These are phyloP conservation scores for Seladonia tumulorum DNA, from an alignment of 2,888 invertebrate species.

Conservation along the genomic window DNA sequence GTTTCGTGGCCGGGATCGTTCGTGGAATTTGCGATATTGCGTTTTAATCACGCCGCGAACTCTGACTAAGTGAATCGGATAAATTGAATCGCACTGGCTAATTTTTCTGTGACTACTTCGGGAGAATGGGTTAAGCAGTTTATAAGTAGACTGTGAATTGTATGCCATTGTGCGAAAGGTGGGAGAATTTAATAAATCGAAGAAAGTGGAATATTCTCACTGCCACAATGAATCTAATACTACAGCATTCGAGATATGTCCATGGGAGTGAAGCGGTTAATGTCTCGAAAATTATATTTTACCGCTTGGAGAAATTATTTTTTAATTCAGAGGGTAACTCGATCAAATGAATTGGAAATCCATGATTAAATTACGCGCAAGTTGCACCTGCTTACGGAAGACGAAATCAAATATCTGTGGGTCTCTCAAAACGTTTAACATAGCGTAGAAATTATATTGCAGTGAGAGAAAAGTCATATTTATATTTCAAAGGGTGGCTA, in stretches of 20 bases:
- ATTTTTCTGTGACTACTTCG: background rate
- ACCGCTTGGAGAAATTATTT: background rate
- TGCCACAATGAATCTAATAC: too few species aligned
- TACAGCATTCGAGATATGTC: too few species aligned
- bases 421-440: background rate
- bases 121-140: background rate
- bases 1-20: background rate
- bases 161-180: background rate
- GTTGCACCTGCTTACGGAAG: background rate
- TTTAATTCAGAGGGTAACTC: background rate
- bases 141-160: background rate
- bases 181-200: too few species aligned
- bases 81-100: background rate
- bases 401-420: background rate
- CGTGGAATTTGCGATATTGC: background rate
- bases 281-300: background rate
- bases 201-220: too few species aligned
- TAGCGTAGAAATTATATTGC: background rate
- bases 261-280: too few species aligned
- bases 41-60: constrained; percentile 1
- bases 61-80: background rate
- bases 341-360: background rate
- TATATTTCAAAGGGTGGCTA: background rate
- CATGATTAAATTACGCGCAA: background rate
- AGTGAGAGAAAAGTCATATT: background rate